Conservation (phyloP, 2,797 vertebrate genomes). For the Darevskia nairensis region DNA sequence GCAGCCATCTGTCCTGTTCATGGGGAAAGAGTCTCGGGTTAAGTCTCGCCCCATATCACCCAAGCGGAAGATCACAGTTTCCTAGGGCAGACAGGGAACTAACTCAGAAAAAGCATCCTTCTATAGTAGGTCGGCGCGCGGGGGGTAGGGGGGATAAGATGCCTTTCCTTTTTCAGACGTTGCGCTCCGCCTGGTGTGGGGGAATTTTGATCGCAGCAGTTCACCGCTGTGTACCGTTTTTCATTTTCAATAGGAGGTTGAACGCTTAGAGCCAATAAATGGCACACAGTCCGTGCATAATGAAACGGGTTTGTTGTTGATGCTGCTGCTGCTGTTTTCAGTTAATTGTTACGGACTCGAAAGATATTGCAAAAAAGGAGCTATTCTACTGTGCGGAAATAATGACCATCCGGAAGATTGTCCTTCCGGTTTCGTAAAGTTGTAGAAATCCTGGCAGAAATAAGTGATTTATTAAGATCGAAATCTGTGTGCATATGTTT, state of each 20-base stretch:
- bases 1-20: neutral
- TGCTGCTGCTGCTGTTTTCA: neutral
- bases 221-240: neutral
- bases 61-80: neutral
- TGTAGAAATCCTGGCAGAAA: neutral
- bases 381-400: conserved; percentile 5
- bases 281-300: neutral
- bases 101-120: neutral
- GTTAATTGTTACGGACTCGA: neutral
- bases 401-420: neutral
- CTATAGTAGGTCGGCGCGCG: neutral
- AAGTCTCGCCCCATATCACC: neutral
- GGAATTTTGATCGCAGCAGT: neutral
- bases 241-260: neutral
- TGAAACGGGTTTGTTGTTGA: neutral
- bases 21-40: neutral
- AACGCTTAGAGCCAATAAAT: neutral
- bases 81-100: neutral
- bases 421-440: neutral
- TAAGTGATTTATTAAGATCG: neutral
- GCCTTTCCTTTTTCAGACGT: neutral
- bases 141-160: neutral
- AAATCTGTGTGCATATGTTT: neutral
- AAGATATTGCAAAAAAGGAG: neutral
- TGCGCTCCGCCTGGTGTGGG: neutral